Evolutionary conservation across 2,888 invertebrate genomes (phyloP), one percentile per base, ranked within the genome.

Genomic region (Polyommatus iphigenia): DNA sequence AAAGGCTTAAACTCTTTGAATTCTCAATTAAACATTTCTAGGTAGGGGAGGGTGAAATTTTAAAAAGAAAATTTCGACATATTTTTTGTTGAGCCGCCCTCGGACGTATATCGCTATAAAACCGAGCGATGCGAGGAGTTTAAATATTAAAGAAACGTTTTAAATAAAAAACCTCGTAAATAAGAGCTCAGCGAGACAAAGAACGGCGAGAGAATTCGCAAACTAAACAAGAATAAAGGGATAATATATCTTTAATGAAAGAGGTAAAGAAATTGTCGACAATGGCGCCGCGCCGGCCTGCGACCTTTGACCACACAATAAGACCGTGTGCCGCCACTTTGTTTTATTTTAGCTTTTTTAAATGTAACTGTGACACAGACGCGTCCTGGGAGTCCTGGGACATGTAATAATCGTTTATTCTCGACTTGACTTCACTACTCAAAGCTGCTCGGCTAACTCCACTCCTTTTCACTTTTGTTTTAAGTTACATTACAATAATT

Each of bases 111-210:
- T 73, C 41, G 75, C 54, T 29, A 75, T 75, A 75, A 54, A 75
- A 54, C 54, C 24, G 20, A 20, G 50, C 73, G 10, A 91, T 86
- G 88, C 87, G 83, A 87, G 83, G 85, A 88, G 91, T 92, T 92
- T 91, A 91, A 92, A 91, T 89, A 88, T 87, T 85, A 88, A 89
- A 89, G 88, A 87, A 90, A 88, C 88, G 86, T 89, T 91, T 92
- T 91, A 91, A 92, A 92, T 92, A 91, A 91, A 91, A 91, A 89
- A 89, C 89, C 88, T 89, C 90, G 91, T 92, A 91, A 92, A 92
- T 92, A 92, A 91, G 92, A 90, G 88, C 87, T 91, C 91, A 92
- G 91, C 90, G 91, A 92, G 91, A 93, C 92, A 92, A 92, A 91
- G 89, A 89, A 89, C 89, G 90, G 88, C 84, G 87, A 88, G 89